A percentile compares a stretch with the other conserved stretches of the same genome.
Conservation (phyloP, 2,797 vertebrate species). For the Cottoperca gobio region DNA sequence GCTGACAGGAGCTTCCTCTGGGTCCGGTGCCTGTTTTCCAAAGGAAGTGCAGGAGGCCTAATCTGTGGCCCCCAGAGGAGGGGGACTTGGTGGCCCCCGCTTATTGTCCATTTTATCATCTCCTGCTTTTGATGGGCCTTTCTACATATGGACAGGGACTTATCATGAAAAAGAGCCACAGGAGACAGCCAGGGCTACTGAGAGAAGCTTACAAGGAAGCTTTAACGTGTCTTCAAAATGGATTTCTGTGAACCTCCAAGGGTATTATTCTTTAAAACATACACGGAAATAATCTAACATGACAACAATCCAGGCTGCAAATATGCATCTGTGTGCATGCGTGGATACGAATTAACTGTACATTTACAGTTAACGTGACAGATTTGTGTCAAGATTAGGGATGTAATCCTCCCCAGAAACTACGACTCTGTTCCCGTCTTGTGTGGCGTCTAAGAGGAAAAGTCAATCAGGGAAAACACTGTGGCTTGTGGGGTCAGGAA, state of each 20-base stretch:
- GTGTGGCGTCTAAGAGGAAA: conserved; percentile 63
- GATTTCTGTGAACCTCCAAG: conserved; percentile 42
- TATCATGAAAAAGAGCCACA: conserved; percentile 62
- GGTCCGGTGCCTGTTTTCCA: conserved; percentile 88
- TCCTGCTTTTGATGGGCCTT: conserved; percentile 77
- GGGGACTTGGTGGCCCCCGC: conserved; percentile 77
- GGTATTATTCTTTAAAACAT: not conserved
- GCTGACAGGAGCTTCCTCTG: conserved; percentile 88
- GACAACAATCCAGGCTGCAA: not conserved
- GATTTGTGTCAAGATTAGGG: conserved; percentile 38
- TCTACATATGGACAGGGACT: conserved; percentile 68
- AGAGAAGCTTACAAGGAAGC: conserved; percentile 25
- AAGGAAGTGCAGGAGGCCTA: conserved; percentile 92
- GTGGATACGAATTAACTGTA: not conserved
- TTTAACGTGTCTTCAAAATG: conserved; percentile 55
- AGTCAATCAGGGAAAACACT: conserved; percentile 73
- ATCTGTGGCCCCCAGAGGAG: conserved; percentile 87
- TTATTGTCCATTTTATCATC: conserved; percentile 88
- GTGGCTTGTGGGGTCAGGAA: conserved; percentile 76
- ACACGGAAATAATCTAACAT: not conserved
- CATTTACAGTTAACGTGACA: not conserved
- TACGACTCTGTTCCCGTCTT: conserved; percentile 37
- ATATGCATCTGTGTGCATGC: not conserved
- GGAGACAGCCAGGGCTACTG: conserved; percentile 31
- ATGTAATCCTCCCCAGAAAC: conserved; percentile 52